phyloP scores from a whole-genome alignment of 2,797 vertebrate genomes.

The Sebastes hubbsi region DNA sequence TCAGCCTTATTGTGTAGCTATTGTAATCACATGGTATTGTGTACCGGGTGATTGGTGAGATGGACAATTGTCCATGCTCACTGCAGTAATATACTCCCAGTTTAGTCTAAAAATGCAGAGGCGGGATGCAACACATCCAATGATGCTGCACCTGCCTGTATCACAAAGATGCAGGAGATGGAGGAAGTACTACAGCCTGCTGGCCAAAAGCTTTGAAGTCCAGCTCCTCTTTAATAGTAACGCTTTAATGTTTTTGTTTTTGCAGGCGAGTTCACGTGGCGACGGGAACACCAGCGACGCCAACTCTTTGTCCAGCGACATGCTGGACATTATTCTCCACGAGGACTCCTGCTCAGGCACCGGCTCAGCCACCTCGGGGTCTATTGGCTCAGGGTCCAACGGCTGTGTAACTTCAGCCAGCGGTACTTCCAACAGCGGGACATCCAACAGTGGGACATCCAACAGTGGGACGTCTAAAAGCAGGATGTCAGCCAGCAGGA shows the following conservation, averaged over 20 bases:
- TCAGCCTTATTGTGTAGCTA: neutral
- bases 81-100: neutral
- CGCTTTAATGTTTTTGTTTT: constrained; percentile 17
- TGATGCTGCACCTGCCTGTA: neutral
- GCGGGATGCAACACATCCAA: neutral
- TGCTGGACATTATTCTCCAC: constrained; percentile 89
- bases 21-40: neutral
- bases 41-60: neutral
- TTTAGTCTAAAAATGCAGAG: constrained; percentile 4
- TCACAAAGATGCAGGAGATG: neutral
- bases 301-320: constrained; percentile 88
- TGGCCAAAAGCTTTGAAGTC: neutral
- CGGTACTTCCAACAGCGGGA: constrained; percentile 80
- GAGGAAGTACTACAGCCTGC: neutral
- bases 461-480: constrained; percentile 81
- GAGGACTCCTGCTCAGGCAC: constrained; percentile 89
- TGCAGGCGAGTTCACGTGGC: constrained; percentile 72
- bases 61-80: neutral
- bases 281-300: constrained; percentile 87
- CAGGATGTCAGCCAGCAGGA: constrained; percentile 77
- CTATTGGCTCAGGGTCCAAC: constrained; percentile 88
- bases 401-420: constrained; percentile 85
- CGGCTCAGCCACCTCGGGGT: constrained; percentile 89
- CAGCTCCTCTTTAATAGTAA: constrained; percentile 1
- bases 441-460: constrained; percentile 80